A percentile compares a stretch with the other conserved stretches of the same genome.
These are phyloP conservation scores for Pycnomerus fuliginosus DNA, from an alignment of 2,888 invertebrate genomes.

Conservation along the genomic window DNA sequence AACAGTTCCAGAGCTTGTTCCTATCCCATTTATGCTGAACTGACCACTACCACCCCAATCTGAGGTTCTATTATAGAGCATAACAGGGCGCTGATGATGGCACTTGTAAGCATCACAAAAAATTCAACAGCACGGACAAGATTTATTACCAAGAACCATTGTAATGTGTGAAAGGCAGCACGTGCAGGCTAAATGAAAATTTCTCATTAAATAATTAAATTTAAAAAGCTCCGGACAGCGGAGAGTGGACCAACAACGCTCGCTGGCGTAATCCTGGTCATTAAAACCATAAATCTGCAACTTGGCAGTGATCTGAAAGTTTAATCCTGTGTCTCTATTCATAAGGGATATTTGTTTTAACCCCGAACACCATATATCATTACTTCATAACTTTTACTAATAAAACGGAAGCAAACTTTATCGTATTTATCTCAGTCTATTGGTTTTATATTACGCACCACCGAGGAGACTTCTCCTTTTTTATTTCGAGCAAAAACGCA, in stretches of 20 bases:
- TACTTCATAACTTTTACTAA: conserved; percentile 31
- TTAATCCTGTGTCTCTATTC: conserved; percentile 45
- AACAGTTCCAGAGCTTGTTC: too few species aligned
- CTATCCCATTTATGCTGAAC: too few species aligned
- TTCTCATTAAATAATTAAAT: conserved; percentile 23
- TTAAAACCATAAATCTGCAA: conserved; percentile 44
- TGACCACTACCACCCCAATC: too few species aligned
- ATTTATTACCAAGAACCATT: too few species aligned
- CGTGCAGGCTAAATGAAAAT: conserved; percentile 13
- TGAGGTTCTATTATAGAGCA: too few species aligned
- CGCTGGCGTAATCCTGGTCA: conserved; percentile 36
- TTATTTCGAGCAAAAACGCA: conserved; percentile 16
- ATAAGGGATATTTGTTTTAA: conserved; percentile 38
- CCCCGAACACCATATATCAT: conserved; percentile 33
- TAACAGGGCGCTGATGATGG: too few species aligned
- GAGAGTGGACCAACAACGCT: conserved; percentile 15
- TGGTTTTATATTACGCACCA: conserved; percentile 6
- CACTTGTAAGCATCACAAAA: too few species aligned
- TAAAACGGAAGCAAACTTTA: conserved; percentile 17
- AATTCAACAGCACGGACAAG: too few species aligned
- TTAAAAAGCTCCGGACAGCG: conserved; percentile 10
- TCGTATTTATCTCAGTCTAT: conserved; percentile 15
- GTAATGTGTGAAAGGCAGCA: too few species aligned
- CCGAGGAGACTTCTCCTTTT: conserved; percentile 2
- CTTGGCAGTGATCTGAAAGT: conserved; percentile 44